Evolutionary conservation across 2,797 vertebrate genomes (phyloP), one percentile per base, ranked within the genome.

Genomic region (Distichodus sexfasciatus): DNA sequence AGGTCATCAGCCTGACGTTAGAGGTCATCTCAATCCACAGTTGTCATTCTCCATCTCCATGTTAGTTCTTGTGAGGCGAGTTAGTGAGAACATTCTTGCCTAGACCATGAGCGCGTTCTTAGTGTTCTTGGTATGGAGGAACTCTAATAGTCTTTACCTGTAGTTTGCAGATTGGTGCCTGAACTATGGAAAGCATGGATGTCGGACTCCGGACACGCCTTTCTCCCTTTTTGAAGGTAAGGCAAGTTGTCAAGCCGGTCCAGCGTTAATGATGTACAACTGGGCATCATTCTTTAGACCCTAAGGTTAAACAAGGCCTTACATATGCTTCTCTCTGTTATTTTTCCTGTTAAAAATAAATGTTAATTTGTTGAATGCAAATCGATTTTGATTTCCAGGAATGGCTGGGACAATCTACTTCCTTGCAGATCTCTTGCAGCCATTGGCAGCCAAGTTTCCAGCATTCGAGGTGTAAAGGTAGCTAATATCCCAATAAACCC

Each of bases 391-490:
- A 17, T 8, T 69, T 66, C 31, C 78, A 99, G 97, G 97, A 76
- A 95, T 99, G 95, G 97, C 97, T 11, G 97, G 97, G 75, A 99
- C 97, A 0, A 94, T 99, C 83, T 98, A 98, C 84, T 99, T 99
- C 83, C 87, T 99, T 83, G 86, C 92, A 15, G 97, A 99, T 86
- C 75, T 99, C 10, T 85, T 97, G 53, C 89, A 98, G 76, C 97
- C 97, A 6, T 71, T 87, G 73, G 94, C 85, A 81, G 91, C 96
- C 4, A 94, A 80, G 79, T 99, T 99, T 78, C 97, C 97, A 0
- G 94, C 93, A 0, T 99, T 98, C 82, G 96, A 99, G 83, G 83
- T 99, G 8, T 99, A 70, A 90, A 72, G 7, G 40, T 40, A 29
- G 28, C n/a, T 41, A 23, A 14, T 9, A 51, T 21, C 19, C 17